Conservation (phyloP, 2,797 vertebrate species). For the Arnoldichthys spilopterus region DNA sequence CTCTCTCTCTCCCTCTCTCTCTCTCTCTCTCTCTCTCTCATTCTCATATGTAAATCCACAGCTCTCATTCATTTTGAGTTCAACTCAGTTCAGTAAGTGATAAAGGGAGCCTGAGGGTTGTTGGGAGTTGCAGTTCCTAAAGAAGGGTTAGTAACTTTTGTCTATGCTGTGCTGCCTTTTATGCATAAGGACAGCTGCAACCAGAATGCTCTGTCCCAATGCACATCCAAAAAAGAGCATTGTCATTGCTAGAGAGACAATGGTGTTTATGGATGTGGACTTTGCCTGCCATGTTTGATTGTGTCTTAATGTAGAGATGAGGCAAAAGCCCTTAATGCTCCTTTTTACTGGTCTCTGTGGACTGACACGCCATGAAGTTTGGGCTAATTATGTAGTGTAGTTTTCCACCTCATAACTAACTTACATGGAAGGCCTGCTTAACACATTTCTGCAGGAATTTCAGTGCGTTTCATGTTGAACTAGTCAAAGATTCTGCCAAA, state of each 20-base stretch:
- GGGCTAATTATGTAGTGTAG: constrained; percentile 65
- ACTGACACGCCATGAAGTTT: constrained; percentile 70
- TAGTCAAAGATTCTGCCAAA: no score
- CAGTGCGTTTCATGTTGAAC: no score
- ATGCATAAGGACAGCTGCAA: constrained; percentile 9
- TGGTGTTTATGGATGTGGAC: constrained; percentile 40
- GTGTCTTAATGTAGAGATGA: constrained; percentile 8
- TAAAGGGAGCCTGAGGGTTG: background rate
- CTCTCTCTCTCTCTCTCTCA: background rate
- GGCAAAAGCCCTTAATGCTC: constrained; percentile 36
- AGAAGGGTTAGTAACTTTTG: background rate
- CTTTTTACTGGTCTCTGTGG: constrained; percentile 63
- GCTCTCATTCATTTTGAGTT: no score
- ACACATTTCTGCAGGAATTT: background rate
- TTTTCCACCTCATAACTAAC: constrained; percentile 71
- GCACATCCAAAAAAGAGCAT: constrained; percentile 19
- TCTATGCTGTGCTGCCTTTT: constrained; percentile 8
- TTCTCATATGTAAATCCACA: background rate
- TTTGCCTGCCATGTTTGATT: constrained; percentile 7
- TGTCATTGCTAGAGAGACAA: constrained; percentile 2
- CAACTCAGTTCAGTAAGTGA: background rate
- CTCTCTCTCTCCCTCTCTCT: background rate
- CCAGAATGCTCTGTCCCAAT: background rate
- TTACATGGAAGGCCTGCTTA: constrained; percentile 44
- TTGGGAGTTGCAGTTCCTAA: constrained; percentile 16